Evolutionary conservation across 2,113 vertebrate species (phyloP).

Genomic region (Shinisaurus crocodilurus): DNA sequence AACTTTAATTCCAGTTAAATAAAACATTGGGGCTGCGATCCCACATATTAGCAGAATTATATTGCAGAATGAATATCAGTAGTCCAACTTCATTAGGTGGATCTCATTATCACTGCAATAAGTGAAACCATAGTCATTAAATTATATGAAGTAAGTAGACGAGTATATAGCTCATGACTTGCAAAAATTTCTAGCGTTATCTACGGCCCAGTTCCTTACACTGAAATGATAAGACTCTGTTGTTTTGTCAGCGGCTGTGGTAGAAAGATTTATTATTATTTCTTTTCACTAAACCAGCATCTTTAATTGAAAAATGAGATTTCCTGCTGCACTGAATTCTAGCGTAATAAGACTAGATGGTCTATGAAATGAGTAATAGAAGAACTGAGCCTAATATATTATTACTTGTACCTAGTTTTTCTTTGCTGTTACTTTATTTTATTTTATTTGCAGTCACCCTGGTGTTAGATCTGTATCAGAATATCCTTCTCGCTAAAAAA

Average conservation of each 20-base stretch:
- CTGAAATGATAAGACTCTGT: neutral
- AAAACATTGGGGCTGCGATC: neutral
- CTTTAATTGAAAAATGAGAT: slow-evolving; percentile 19
- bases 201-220: neutral
- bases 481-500: neutral
- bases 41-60: neutral
- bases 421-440: neutral
- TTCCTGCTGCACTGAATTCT: slow-evolving; percentile 27
- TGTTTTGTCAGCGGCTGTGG: neutral
- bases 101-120: neutral
- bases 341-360: neutral
- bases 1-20: neutral
- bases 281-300: neutral
- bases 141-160: neutral
- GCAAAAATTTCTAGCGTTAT: neutral
- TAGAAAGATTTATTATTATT: neutral
- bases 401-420: neutral
- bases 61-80: neutral
- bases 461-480: neutral
- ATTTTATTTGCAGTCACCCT: neutral
- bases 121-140: neutral
- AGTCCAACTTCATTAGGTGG: neutral
- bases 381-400: neutral
- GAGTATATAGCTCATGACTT: neutral
- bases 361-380: neutral